Percentiles rank a stretch among this genome's conserved stretches.
Evolutionary conservation across 1,140 invertebrate species (phyloP).

Genomic region (Chrysoperla carnea): DNA sequence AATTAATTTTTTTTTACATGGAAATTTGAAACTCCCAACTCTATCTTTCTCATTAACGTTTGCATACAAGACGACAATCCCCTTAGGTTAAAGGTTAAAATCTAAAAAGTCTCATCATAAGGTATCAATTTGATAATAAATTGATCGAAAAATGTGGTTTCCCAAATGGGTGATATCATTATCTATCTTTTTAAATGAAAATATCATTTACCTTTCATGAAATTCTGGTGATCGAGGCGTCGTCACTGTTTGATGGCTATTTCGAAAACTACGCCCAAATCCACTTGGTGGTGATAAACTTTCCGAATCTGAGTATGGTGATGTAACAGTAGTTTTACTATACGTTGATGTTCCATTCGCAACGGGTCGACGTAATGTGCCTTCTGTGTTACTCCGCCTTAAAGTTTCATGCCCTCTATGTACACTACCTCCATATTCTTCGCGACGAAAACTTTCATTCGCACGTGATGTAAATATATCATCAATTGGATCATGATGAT

Average conservation of each 20-base stretch:
- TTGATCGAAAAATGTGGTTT: too few relatives aligned
- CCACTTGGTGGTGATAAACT: slow-evolving; percentile 19
- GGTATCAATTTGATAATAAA: too few relatives aligned
- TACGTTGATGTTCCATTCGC: background rate
- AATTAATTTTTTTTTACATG: too few relatives aligned
- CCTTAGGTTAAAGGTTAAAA: too few relatives aligned
- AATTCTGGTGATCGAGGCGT: slow-evolving; percentile 20
- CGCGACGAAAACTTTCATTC: slow-evolving; percentile 10
- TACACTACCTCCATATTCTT: slow-evolving; percentile 16
- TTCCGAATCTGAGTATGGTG: slow-evolving; percentile 19
- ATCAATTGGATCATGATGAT: slow-evolving; percentile 16
- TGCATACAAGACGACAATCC: too few relatives aligned
- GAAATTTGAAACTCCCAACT: too few relatives aligned
- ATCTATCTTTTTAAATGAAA: too few relatives aligned
- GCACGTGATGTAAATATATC: slow-evolving; percentile 17
- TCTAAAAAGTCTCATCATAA: too few relatives aligned
- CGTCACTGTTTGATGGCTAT: slow-evolving; percentile 8
- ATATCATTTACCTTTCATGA: slow-evolving; percentile 24
- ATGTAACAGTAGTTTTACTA: slow-evolving; percentile 6
- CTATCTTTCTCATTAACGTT: too few relatives aligned
- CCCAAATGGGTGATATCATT: too few relatives aligned
- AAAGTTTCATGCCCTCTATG: slow-evolving; percentile 17
- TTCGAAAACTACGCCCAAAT: slow-evolving; percentile 14
- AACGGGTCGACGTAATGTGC: slow-evolving; percentile 11
- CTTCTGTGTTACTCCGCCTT: slow-evolving; percentile 19